Evolutionary conservation across 2,888 invertebrate species (phyloP).

Genomic region (Prionchulus punctatus): DNA sequence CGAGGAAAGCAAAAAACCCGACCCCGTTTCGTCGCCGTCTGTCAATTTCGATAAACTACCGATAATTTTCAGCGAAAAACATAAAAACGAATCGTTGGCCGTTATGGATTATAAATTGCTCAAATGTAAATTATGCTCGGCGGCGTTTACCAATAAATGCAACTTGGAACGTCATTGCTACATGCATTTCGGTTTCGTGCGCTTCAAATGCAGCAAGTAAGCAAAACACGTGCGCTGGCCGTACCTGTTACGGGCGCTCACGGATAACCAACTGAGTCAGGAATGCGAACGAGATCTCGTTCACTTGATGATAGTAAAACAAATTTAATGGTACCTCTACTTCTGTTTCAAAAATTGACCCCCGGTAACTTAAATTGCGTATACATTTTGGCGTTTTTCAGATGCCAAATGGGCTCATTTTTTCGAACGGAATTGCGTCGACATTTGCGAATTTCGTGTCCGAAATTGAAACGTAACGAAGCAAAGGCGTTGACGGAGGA

Average conservation of each 20-base stretch:
- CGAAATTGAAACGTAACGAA: not conserved
- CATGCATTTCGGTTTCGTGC: not conserved
- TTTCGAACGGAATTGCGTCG: conserved; percentile 2
- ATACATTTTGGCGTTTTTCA: not conserved
- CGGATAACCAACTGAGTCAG: too few species aligned
- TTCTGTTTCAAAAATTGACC: too few species aligned
- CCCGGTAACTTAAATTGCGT: too few species aligned
- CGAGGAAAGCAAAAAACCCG: too few species aligned
- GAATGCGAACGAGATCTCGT: too few species aligned
- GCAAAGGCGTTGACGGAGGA: not conserved
- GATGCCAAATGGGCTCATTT: not conserved
- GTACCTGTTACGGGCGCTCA: too few species aligned
- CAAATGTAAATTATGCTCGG: not conserved
- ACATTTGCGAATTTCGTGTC: not conserved
- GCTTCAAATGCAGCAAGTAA: not conserved
- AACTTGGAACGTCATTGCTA: conserved; percentile 4
- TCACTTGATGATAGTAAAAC: too few species aligned
- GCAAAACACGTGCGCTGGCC: too few species aligned
- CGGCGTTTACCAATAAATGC: not conserved
- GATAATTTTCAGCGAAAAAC: not conserved
- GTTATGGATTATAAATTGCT: not conserved
- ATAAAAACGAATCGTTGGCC: not conserved
- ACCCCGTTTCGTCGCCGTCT: too few species aligned
- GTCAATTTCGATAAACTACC: conserved; percentile 3
- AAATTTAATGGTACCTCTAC: too few species aligned